Base-by-base conservation (phyloP, 2,113 vertebrate genomes). In the Periophthalmus modestus region DNA sequence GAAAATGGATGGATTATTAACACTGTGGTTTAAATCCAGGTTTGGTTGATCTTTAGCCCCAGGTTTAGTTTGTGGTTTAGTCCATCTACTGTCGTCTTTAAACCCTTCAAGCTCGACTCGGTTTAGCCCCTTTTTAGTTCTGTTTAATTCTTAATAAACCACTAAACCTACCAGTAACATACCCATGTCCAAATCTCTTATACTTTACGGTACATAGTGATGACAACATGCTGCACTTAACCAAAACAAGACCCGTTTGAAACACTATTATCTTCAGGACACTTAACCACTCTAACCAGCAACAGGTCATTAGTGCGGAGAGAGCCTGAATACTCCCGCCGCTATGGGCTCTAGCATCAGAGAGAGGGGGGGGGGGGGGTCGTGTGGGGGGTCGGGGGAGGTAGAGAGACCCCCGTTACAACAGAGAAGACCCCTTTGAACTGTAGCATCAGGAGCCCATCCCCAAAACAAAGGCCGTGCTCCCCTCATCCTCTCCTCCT, bases 361-460 rank as follows among this genome's bases (percentile, higher is more conserved):
- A 13, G 24, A 28, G 86, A 81, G 82, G 46, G 63, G 78, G 7
- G 47, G 10, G 11, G 55, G 23, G 57, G 57, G 52, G 52, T n/a
- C 52, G 5, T 12, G 57, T 28, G 57, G 57, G 24, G 57, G 57
- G 23, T 23, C 21, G 23, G 2, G 12, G 23, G 11, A 78, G 77
- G 68, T 69, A 77, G 18, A 63, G 76, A 84, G 76, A 85, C 82
- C 73, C 71, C 79, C 75, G 73, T 83, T 78, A 79, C 74, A 72
- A 81, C 79, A 71, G 75, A 83, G 71, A 72, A 85, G 78, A 23
- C 57, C 75, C 81, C 82, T 91, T 90, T 90, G 87, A 91, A 91
- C 90, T 85, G 77, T 74, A 78, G 77, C 81, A 87, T 84, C 85
- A 82, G 86, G 85, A 57, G 71, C 72, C 85, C 84, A 59, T 87